Base-by-base conservation (phyloP, 2,113 vertebrate species). In the Pandion haliaetus region DNA sequence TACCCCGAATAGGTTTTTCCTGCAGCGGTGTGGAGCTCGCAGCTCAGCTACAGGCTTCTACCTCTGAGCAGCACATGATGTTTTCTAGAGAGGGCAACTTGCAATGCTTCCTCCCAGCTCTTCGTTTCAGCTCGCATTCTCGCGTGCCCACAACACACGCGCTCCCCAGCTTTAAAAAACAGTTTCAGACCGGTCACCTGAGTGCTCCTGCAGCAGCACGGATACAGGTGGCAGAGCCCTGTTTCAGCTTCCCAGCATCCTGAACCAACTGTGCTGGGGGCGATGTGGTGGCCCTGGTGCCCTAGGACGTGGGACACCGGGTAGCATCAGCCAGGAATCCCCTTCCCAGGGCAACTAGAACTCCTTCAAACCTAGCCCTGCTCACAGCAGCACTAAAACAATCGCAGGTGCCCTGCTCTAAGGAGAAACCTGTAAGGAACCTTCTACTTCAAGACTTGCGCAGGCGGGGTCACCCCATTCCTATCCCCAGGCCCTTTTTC, bases 51-150 rank as follows among this genome's bases (percentile, higher is more conserved):
- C 42, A 31, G 44, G 42, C 18, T 76, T 38, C 70, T 15, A 47
- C 14, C 4, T 73, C 45, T 1, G 1, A 29, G 50, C 65, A 19
- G 40, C 4, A 1, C 1, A 1, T 18, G 58, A 10, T 29, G n/a
- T 50, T 63, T 84, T n/a, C 55, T 70, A 21, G 49, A n/a, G 29
- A 49, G 38, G 38, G 16, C 28, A 34, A 8, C 45, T 73, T 2
- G 0, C 17, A 17, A 2, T 34, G 12, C 52, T 59, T 72, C 58
- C 15, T 55, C 59, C 50, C 38, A 20, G 63, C 55, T 70, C 55
- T 29, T 55, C 4, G 12, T n/a, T 83, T 62, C 47, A 38, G 28
- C 38, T 54, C 8, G 1, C 4, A 3, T 31, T 84, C 32, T 44
- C 58, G 21, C 2, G 2, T 10, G 20, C 21, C 18, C 12, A 26